Conservation (phyloP, 2,113 vertebrate species). For the Melospiza georgiana region DNA sequence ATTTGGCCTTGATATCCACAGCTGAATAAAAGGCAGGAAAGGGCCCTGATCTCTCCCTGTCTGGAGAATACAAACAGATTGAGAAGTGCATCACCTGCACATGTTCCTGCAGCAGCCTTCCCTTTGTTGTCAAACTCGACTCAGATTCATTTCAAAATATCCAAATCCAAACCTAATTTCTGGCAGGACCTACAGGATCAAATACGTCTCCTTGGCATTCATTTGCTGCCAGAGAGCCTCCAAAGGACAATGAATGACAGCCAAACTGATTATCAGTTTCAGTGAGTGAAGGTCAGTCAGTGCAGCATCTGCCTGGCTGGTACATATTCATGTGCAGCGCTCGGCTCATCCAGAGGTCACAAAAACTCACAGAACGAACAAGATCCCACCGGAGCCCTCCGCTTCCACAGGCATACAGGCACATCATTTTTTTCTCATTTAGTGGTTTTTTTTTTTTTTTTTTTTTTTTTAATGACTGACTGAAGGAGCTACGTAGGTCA, state of each 20-base stretch:
- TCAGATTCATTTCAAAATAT: conserved; percentile 52
- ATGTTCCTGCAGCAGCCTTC: conserved; percentile 32
- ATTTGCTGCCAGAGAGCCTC: conserved; percentile 48
- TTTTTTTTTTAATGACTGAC: neutral
- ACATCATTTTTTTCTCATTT: neutral
- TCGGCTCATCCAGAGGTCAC: conserved; percentile 54
- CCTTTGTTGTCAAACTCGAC: conserved; percentile 60
- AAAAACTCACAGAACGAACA: conserved; percentile 37
- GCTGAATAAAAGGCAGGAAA: neutral
- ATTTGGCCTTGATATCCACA: neutral
- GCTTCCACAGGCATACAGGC: neutral
- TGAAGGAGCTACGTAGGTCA: neutral
- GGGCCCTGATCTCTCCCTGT: neutral
- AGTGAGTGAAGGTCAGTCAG: conserved; percentile 53
- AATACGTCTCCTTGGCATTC: conserved; percentile 62
- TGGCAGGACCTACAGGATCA: conserved; percentile 58
- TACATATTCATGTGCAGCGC: conserved; percentile 45
- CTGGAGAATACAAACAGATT: conserved; percentile 37
- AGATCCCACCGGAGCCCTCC: conserved; percentile 25
- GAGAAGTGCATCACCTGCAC: neutral
- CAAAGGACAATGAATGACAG: conserved; percentile 70
- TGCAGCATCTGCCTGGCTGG: conserved; percentile 69
- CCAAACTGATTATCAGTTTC: conserved; percentile 65
- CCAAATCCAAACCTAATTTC: conserved; percentile 61
- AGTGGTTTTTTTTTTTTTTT: neutral